A percentile compares a stretch with the other conserved stretches of the same genome.
Evolutionary conservation across 37 sponge, comb jelly and placozoan species (phyloP).

Genomic region (Eunapius fragilis): DNA sequence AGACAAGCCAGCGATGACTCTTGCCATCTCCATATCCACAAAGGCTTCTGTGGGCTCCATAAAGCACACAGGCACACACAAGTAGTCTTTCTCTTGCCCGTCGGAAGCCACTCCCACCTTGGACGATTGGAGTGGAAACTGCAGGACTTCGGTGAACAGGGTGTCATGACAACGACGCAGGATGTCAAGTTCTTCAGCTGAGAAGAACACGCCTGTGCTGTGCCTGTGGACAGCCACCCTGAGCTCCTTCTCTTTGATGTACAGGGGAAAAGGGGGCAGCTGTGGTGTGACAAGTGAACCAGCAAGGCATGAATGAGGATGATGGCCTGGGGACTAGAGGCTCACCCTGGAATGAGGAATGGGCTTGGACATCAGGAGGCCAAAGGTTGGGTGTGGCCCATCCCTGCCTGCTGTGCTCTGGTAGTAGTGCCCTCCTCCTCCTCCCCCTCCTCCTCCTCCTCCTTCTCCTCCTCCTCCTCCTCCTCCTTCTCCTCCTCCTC

Average conservation of each 20-base stretch:
- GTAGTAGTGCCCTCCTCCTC: neutral
- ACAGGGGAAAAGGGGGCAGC: constrained; percentile 63
- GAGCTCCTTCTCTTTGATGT: constrained; percentile 42
- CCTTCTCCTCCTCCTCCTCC: constrained; percentile 5
- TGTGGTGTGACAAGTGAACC: constrained; percentile 8
- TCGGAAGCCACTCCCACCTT: neutral
- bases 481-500: no score
- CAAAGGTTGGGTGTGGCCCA: constrained; percentile 23
- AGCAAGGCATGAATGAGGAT: neutral
- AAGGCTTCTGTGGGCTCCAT: constrained; percentile 18
- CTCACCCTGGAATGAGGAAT: constrained; percentile 57
- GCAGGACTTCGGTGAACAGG: constrained; percentile 51
- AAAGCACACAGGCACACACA: constrained; percentile 54
- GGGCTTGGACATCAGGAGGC: constrained; percentile 51
- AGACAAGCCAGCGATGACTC: neutral
- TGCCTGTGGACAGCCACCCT: constrained; percentile 26
- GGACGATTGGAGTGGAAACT: constrained; percentile 9
- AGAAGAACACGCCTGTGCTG: neutral
- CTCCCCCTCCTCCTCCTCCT: no score
- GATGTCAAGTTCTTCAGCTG: constrained; percentile 22
- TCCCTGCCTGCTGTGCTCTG: neutral
- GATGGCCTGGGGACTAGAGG: neutral
- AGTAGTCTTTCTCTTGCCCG: constrained; percentile 30
- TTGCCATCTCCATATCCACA: constrained; percentile 24
- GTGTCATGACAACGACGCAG: constrained; percentile 25